Evolutionary conservation across 2,888 invertebrate genomes (phyloP).

Genomic region (Temnothorax rugatulus): DNA sequence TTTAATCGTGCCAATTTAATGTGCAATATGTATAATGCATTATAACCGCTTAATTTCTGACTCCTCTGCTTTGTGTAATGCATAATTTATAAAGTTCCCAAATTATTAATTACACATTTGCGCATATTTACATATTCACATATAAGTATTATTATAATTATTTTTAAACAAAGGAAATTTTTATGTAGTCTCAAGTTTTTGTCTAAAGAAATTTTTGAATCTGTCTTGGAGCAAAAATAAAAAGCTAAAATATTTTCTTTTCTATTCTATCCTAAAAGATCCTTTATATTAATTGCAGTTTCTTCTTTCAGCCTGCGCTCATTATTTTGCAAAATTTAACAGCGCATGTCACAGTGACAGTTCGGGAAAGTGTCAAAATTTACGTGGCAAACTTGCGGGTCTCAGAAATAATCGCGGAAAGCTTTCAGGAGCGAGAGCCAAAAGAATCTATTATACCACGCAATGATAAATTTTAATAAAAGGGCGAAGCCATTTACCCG

Average conservation of each 20-base stretch:
- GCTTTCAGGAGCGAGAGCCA: conserved; percentile 27
- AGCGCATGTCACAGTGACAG: not conserved
- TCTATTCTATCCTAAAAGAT: not conserved
- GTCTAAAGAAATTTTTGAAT: not conserved
- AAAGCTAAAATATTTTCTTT: not conserved
- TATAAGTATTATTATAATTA: not conserved
- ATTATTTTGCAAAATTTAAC: conserved; percentile 36
- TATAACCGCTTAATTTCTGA: not conserved
- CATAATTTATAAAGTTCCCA: not conserved
- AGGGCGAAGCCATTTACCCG: conserved; percentile 26
- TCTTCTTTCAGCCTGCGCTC: not conserved
- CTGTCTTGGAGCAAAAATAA: not conserved
- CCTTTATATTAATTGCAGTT: conserved; percentile 13
- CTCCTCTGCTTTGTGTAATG: not conserved
- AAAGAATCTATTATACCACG: conserved; percentile 52
- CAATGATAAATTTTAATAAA: conserved; percentile 63
- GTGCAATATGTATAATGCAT: not conserved
- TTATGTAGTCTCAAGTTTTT: not conserved
- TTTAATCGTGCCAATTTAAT: not conserved
- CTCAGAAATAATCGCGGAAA: conserved; percentile 45
- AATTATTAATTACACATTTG: not conserved
- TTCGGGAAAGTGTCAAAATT: conserved; percentile 1
- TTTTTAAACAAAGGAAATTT: not conserved
- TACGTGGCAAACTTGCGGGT: conserved; percentile 21
- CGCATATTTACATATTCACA: not conserved